Evolutionary conservation across 2,888 invertebrate species (phyloP), one percentile per base, ranked within the genome.

Genomic region (Ophonus ardosiacus): DNA sequence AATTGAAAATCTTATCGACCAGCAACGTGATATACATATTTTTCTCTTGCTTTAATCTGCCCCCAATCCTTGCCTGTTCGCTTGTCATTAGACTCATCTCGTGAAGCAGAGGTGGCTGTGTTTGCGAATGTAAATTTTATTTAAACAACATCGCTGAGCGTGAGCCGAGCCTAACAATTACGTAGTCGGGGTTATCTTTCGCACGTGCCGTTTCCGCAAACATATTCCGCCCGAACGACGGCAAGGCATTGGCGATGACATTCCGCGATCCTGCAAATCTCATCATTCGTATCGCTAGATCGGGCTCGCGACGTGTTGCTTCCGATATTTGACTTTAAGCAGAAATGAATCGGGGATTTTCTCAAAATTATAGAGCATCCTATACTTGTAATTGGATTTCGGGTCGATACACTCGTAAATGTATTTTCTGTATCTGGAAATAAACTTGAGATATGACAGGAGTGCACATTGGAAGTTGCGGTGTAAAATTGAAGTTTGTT

Each of bases 121-220:
- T 83, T 83, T 76, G 74, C 40, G 76, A 71, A 83, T 83, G 83
- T 83, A 83, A 83, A 83, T 83, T 83, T 83, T 83, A 83, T 83
- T 83, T 74, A 59, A 83, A 71, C 82, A 82, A 82, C 83, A 61
- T 71, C 13, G 43, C 71, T 57, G 83, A 18, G 18, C 17, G 18
- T 18, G n/a, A 17, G 18, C 38, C 38, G 82, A 18, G 74, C 51
- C 24, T 38, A 61, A 65, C 83, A 83, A 83, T 83, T 76, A 83
- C 74, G 83, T 83, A 83, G 59, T 17, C 56, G 24, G 59, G 71
- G 83, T 83, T 83, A 71, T 83, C 76, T 38, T 38, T 21, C 38
- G 68, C 82, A 82, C 82, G 68, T 81, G 63, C 81, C 81, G 63
- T 71, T 71, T 71, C 38, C 10, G 71, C 71, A 82, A 82, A 82